Percentiles rank a stretch among this genome's conserved stretches.
Conservation (phyloP, 2,888 invertebrate species). For the Polylopha cassiicola region DNA sequence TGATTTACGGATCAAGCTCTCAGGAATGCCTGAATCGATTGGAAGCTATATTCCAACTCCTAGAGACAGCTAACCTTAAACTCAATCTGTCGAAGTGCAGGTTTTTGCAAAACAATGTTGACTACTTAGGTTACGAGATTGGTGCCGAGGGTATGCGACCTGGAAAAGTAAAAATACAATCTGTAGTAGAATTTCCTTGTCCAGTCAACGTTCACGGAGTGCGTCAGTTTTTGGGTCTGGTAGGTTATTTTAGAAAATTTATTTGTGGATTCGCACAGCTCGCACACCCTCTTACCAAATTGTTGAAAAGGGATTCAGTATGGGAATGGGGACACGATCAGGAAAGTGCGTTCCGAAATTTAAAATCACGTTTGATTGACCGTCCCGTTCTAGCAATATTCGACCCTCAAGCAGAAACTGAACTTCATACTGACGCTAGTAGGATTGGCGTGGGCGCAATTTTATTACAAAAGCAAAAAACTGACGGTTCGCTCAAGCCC, state of each 20-base stretch:
- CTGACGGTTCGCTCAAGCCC: slow-evolving; percentile 6
- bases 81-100: slow-evolving; percentile 34
- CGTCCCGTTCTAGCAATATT: neutral
- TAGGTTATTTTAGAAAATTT: slow-evolving; percentile 23
- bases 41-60: slow-evolving; percentile 26
- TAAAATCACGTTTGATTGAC: neutral
- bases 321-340: slow-evolving; percentile 23
- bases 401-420: slow-evolving; percentile 8
- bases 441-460: slow-evolving; percentile 24
- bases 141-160: slow-evolving; percentile 30
- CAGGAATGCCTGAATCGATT: slow-evolving; percentile 27
- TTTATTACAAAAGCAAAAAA: slow-evolving; percentile 13
- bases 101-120: slow-evolving; percentile 28
- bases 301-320: slow-evolving; percentile 13
- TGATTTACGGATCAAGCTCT: slow-evolving; percentile 2
- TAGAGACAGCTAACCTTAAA: slow-evolving; percentile 32
- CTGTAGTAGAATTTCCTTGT: slow-evolving; percentile 30
- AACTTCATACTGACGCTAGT: slow-evolving; percentile 27
- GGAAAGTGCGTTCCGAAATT: neutral
- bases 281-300: slow-evolving; percentile 25
- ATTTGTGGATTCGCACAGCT: slow-evolving; percentile 26
- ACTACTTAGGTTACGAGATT: slow-evolving; percentile 35
- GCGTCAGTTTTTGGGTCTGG: slow-evolving; percentile 36
- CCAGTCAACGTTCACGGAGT: slow-evolving; percentile 32
- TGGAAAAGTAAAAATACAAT: slow-evolving; percentile 29